Base-by-base conservation (phyloP, 2,888 invertebrate genomes). In the Mellilla xanthometata region DNA sequence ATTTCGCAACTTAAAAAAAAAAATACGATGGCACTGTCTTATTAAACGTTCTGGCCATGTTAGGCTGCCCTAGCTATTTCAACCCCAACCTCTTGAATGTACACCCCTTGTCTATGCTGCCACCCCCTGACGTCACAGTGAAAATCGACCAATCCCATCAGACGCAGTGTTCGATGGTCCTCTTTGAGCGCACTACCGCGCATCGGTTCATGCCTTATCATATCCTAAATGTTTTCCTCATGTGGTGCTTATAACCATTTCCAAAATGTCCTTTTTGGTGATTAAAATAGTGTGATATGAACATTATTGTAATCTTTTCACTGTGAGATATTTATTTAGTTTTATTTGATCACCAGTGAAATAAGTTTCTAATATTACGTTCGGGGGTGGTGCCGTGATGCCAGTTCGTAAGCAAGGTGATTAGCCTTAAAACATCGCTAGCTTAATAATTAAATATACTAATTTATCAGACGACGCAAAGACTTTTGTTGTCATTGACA, bases 361-460 rank as follows among this genome's bases (percentile, higher is more conserved):
- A 70, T 79, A 81, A 70, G 77, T 80, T 79, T 76, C 73, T 73
- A 73, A 72, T 74, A 81, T 78, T 80, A 77, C 78, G 76, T 80
- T 77, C 76, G 82, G 84, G 87, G 88, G 87, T 87, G 87, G 86
- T 81, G 79, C 80, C 88, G 89, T 86, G 87, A 93, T 94, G 93
- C 93, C 93, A 82, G 93, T 93, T 83, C 93, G 93, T 83, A 94
- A 94, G 91, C 93, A 94, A 93, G 93, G 93, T 93, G 85, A 42
- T 41, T 41, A 48, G 5, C 6, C 7, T 22, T n/a, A n/a, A n/a
- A n/a, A n/a, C n/a, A n/a, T n/a, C n/a, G n/a, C n/a, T n/a, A n/a
- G n/a, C n/a, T n/a, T n/a, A n/a, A n/a, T n/a, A n/a, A n/a, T n/a
- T n/a, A n/a, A n/a, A n/a, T n/a, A n/a, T n/a, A n/a, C n/a, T n/a